A percentile compares a stretch with the other conserved stretches of the same genome.
These are phyloP conservation scores for Nasonia longicornis DNA, from an alignment of 1,140 invertebrate species.

Conservation along the genomic window DNA sequence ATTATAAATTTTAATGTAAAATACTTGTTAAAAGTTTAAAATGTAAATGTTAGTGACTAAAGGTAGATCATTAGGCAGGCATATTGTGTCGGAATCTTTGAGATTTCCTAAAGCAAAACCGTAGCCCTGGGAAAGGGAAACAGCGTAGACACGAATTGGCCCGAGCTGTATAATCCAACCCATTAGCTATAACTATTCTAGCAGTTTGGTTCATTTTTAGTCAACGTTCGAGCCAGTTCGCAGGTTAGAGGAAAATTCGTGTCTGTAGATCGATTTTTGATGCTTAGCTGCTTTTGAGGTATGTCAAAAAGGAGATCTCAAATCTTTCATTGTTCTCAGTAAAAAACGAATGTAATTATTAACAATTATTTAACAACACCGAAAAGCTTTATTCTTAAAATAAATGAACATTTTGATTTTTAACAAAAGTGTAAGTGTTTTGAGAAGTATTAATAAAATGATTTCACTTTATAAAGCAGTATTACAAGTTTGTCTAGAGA, in stretches of 20 bases:
- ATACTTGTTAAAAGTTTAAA: slow-evolving; percentile 45
- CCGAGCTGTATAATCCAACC: not conserved
- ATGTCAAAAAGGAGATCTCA: not conserved
- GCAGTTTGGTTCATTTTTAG: slow-evolving; percentile 12
- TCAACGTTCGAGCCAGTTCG: slow-evolving; percentile 11
- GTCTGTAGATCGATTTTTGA: slow-evolving; percentile 13
- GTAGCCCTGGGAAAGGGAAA: slow-evolving; percentile 6
- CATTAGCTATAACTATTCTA: slow-evolving; percentile 11
- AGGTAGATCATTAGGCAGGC: slow-evolving; percentile 36
- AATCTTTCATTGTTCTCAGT: not conserved
- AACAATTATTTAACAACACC: not conserved
- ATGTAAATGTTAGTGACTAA: slow-evolving; percentile 44
- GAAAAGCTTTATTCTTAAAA: not conserved
- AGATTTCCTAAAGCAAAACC: not conserved
- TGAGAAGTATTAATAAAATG: not conserved
- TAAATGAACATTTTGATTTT: not conserved
- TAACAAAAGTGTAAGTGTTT: not conserved
- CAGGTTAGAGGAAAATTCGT: not conserved
- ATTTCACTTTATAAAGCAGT: not conserved
- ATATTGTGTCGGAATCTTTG: slow-evolving; percentile 24
- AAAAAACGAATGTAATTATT: not conserved
- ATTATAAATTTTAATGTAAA: slow-evolving; percentile 44
- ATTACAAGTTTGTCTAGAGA: not conserved
- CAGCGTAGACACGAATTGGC: not conserved
- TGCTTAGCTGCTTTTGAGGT: slow-evolving; percentile 12